These are phyloP conservation scores for Epistrophe grossulariae DNA, from an alignment of 2,888 invertebrate species.

Conservation along the genomic window DNA sequence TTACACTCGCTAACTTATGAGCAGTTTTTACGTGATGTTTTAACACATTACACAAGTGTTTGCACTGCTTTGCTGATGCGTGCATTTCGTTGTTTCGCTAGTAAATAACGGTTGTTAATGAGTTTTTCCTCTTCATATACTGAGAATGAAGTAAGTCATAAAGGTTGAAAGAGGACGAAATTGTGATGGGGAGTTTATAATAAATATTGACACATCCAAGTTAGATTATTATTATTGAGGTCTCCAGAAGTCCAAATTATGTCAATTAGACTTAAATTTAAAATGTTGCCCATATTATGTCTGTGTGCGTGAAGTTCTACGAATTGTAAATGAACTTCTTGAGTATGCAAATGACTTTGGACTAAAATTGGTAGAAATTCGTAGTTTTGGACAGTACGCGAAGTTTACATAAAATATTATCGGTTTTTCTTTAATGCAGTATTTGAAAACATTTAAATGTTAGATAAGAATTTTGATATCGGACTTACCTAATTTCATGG, in stretches of 20 bases:
- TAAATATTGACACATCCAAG: not conserved
- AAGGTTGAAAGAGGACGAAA: not conserved
- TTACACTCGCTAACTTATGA: constrained; percentile 48
- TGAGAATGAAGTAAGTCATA: not conserved
- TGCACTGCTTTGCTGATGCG: constrained; percentile 43
- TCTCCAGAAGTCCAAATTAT: not conserved
- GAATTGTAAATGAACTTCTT: no score
- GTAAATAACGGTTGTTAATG: constrained; percentile 24
- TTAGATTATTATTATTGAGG: not conserved
- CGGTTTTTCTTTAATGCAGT: no score
- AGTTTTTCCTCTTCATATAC: not conserved
- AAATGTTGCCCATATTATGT: not conserved
- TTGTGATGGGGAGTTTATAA: not conserved
- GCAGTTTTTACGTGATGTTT: constrained; percentile 38
- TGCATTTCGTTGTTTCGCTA: constrained; percentile 20
- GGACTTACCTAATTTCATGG: constrained; percentile 84
- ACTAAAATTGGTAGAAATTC: no score
- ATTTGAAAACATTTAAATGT: no score
- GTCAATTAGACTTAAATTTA: not conserved
- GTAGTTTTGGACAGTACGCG: no score
- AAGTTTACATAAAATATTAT: no score
- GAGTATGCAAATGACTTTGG: no score
- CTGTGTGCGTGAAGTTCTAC: no score
- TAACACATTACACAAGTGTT: constrained; percentile 35
- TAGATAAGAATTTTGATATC: no score